These are phyloP conservation scores for Thalassoma bifasciatum DNA, from an alignment of 2,113 vertebrate genomes.

Conservation along the genomic window DNA sequence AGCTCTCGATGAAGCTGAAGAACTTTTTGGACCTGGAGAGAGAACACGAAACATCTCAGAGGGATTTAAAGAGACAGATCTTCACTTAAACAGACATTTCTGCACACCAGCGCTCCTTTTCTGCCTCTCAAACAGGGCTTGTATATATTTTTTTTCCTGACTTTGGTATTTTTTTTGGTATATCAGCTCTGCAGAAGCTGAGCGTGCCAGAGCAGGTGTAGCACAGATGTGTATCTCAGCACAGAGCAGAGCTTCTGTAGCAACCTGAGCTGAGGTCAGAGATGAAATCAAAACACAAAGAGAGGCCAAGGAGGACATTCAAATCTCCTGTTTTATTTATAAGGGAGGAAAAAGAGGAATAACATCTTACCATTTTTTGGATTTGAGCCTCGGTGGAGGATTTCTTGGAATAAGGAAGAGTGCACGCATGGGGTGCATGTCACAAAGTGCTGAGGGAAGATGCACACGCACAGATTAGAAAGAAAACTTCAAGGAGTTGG, in stretches of 20 bases:
- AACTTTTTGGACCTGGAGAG: constrained; percentile 99
- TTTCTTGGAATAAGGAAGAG: constrained; percentile 99
- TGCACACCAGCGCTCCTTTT: constrained; percentile 7
- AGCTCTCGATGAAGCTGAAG: constrained; percentile 97
- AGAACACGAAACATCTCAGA: not conserved
- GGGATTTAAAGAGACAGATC: not conserved
- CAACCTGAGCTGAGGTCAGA: constrained; percentile 12
- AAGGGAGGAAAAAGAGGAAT: not conserved
- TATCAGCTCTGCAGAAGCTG: not conserved
- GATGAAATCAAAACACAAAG: constrained; percentile 18
- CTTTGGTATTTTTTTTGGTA: too few relatives aligned
- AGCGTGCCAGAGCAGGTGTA: constrained; percentile 64
- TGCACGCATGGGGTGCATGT: constrained; percentile 99
- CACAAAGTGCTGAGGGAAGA: constrained; percentile 89
- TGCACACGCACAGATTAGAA: not conserved
- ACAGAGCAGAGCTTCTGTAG: too few relatives aligned
- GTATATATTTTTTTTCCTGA: too few relatives aligned
- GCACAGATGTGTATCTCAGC: constrained; percentile 62
- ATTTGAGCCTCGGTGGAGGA: constrained; percentile 97
- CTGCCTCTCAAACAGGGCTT: not conserved
- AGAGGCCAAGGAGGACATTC: constrained; percentile 9
- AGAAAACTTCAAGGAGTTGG: not conserved
- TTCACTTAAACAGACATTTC: too few relatives aligned
- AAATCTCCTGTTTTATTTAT: not conserved
- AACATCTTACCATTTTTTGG: constrained; percentile 95